Evolutionary conservation across 2,113 vertebrate species (phyloP).

Genomic region (Neogobius melanostomus): DNA sequence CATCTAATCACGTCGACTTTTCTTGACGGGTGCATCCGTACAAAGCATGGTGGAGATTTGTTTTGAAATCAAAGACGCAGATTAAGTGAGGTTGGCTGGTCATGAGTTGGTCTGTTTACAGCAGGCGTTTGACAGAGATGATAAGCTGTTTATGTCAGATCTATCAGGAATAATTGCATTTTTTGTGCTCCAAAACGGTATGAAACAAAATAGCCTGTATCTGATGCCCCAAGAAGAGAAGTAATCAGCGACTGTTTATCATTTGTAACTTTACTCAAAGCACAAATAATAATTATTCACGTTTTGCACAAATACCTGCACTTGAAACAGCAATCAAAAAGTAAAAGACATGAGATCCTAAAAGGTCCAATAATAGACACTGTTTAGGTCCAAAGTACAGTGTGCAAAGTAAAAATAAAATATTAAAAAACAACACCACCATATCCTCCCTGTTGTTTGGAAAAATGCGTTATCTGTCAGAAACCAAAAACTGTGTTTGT

Average conservation of each 20-base stretch:
- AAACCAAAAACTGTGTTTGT: no score
- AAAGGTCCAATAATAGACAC: no score
- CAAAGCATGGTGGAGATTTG: slow-evolving; percentile 71
- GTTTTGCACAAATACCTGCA: no score
- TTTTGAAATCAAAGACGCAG: slow-evolving; percentile 78
- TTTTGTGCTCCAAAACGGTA: slow-evolving; percentile 48
- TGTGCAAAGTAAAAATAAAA: no score
- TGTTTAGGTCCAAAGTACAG: no score
- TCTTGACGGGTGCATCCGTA: slow-evolving; percentile 57
- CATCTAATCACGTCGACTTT: slow-evolving; percentile 89
- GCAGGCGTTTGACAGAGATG: slow-evolving; percentile 60
- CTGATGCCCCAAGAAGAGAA: slow-evolving; percentile 30
- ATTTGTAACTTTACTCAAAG: slow-evolving; percentile 4
- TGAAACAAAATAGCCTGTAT: slow-evolving; percentile 34
- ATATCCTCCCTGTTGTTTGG: no score
- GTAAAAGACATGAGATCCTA: no score
- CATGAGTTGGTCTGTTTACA: slow-evolving; percentile 73
- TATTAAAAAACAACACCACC: no score
- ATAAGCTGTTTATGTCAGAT: slow-evolving; percentile 73
- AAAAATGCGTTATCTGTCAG: no score
- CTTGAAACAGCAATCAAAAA: no score
- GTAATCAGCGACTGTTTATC: slow-evolving; percentile 15
- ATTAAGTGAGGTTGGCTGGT: slow-evolving; percentile 75
- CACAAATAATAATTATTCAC: not conserved
- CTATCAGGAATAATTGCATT: slow-evolving; percentile 73